A percentile compares a stretch with the other conserved stretches of the same genome.
These are phyloP conservation scores for Rhinolophus ferrumequinum DNA, from an alignment of 2,113 vertebrate species.

Conservation along the genomic window DNA sequence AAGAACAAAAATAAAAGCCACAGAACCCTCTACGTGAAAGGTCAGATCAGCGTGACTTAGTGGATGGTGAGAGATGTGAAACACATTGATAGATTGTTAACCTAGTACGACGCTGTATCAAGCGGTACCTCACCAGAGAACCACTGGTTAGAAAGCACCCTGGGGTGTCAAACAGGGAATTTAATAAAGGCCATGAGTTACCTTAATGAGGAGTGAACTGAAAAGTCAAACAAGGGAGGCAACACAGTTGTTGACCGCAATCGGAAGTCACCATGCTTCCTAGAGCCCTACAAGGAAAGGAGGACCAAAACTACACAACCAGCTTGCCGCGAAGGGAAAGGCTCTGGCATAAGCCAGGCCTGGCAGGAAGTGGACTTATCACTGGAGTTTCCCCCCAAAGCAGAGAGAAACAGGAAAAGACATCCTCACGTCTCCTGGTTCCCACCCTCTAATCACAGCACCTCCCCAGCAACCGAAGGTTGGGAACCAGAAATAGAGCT, in stretches of 20 bases:
- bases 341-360: neutral
- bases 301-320: neutral
- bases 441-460: neutral
- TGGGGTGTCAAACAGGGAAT: neutral
- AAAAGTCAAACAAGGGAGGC: neutral
- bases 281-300: too few relatives aligned
- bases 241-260: neutral
- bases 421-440: neutral
- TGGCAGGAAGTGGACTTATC: too few relatives aligned
- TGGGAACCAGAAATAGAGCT: neutral
- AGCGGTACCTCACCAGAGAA: neutral
- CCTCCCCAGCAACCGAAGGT: neutral
- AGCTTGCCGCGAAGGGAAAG: neutral
- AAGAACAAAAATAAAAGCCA: neutral
- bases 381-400: fast-evolving
- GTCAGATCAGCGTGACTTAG: neutral
- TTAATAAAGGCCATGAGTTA: neutral
- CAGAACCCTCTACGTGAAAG: neutral
- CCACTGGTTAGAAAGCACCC: neutral
- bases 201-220: neutral
- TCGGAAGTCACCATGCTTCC: neutral
- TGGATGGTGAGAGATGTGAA: neutral
- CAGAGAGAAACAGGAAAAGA: neutral
- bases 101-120: neutral
- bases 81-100: neutral